Conservation (phyloP, 1,140 invertebrate species). For the Eriosoma lanigerum region DNA sequence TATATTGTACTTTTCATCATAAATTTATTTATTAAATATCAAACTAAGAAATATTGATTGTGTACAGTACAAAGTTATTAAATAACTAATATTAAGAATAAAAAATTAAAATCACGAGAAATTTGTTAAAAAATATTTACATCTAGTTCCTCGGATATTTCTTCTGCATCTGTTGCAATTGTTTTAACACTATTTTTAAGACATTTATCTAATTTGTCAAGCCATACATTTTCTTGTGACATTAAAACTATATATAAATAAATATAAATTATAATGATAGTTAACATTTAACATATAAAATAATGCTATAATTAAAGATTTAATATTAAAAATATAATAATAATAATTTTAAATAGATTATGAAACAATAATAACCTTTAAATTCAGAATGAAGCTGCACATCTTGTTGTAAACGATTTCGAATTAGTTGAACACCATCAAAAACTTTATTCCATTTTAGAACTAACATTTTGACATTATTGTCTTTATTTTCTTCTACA, state of each 20-base stretch:
- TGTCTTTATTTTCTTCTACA: slow-evolving; percentile 24
- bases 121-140: too few species aligned
- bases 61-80: too few species aligned
- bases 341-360: neutral
- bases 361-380: slow-evolving; percentile 34
- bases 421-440: slow-evolving; percentile 30
- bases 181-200: slow-evolving; percentile 70
- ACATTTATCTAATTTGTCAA: slow-evolving; percentile 79
- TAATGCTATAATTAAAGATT: too few species aligned
- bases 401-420: slow-evolving; percentile 35
- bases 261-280: neutral
- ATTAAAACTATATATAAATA: slow-evolving; percentile 63
- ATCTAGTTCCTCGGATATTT: slow-evolving; percentile 86
- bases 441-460: slow-evolving; percentile 42
- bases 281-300: neutral
- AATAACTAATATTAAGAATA: too few species aligned
- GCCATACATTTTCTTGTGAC: slow-evolving; percentile 77
- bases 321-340: neutral
- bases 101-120: too few species aligned
- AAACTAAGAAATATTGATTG: too few species aligned
- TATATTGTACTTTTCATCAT: too few species aligned
- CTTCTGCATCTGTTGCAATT: slow-evolving; percentile 84
- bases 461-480: slow-evolving; percentile 37
- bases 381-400: slow-evolving; percentile 45
- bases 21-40: neutral